Evolutionary conservation across 2,888 invertebrate genomes (phyloP).

Genomic region (Rotaria sp.): DNA sequence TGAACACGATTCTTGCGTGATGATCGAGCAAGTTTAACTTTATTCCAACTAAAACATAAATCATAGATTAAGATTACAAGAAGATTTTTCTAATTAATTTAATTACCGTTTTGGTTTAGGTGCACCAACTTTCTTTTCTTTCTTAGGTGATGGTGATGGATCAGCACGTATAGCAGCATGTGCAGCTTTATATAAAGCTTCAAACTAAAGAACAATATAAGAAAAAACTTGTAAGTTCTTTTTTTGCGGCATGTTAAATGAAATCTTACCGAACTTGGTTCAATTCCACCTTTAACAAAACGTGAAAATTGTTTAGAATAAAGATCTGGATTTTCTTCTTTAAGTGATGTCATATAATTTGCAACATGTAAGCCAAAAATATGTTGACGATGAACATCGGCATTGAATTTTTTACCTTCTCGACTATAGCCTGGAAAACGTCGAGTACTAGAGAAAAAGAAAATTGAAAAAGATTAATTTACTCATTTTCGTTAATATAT

Average conservation of each 20-base stretch:
- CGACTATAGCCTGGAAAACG: conserved; percentile 93
- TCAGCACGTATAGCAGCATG: conserved; percentile 83
- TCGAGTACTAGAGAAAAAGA: conserved; percentile 65
- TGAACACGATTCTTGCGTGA: conserved; percentile 37
- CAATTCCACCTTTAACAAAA: conserved; percentile 82
- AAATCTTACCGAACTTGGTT: conserved; percentile 70
- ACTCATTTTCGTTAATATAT: no score
- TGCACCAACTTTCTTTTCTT: conserved; percentile 14
- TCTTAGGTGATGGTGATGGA: conserved; percentile 59
- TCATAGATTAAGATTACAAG: no score
- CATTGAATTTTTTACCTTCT: conserved; percentile 83
- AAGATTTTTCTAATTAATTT: no score
- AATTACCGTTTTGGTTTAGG: conserved; percentile 29
- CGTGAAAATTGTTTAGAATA: conserved; percentile 93
- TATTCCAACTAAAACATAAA: conserved; percentile 30
- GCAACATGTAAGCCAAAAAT: conserved; percentile 95
- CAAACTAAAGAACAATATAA: conserved; percentile 54
- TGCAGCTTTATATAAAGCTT: conserved; percentile 85
- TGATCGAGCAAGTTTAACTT: conserved; percentile 30
- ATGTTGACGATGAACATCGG: conserved; percentile 88
- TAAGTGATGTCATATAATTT: conserved; percentile 83
- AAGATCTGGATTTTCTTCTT: conserved; percentile 87
- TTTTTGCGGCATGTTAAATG: no score
- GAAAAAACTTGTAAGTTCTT: no score
- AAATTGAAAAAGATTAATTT: not conserved